phyloP scores from a whole-genome alignment of 2,888 invertebrate genomes.

The Hecatera dysodea region DNA sequence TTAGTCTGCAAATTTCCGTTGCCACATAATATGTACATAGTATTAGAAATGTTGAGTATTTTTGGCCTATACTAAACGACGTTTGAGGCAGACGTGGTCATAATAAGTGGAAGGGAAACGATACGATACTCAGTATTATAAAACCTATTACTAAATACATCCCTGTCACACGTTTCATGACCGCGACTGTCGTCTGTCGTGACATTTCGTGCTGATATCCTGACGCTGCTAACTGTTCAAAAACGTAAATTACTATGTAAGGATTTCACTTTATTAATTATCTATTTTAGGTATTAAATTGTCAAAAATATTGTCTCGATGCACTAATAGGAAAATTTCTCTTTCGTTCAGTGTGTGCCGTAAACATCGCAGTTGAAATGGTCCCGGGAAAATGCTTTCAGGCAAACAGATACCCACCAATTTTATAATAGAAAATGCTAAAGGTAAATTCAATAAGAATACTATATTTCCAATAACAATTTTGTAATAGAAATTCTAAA shows the following conservation, averaged over 20 bases:
- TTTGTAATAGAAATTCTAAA: slow-evolving; percentile 51
- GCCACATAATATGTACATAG: neutral
- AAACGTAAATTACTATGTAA: slow-evolving; percentile 1
- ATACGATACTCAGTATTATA: neutral
- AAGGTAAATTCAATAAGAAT: slow-evolving; percentile 54
- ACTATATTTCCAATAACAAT: slow-evolving; percentile 35
- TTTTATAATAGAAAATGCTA: slow-evolving; percentile 44
- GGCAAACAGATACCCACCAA: slow-evolving; percentile 51
- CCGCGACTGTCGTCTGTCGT: neutral
- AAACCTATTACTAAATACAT: slow-evolving; percentile 1
- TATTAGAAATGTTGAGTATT: slow-evolving; percentile 32
- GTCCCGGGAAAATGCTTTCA: slow-evolving; percentile 43
- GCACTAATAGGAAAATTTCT: slow-evolving; percentile 78
- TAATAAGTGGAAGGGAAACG: neutral
- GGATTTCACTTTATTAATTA: neutral
- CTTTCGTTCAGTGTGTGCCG: slow-evolving; percentile 88
- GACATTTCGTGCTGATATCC: slow-evolving; percentile 5
- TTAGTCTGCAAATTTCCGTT: too few species aligned
- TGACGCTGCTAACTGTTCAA: slow-evolving; percentile 18
- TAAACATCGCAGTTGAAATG: slow-evolving; percentile 66
- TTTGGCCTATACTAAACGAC: slow-evolving; percentile 9
- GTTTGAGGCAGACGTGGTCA: neutral
- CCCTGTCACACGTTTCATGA: slow-evolving; percentile 5
- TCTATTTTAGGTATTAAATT: slow-evolving; percentile 5
- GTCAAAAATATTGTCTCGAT: slow-evolving; percentile 29